Base-by-base conservation (phyloP, 2,797 vertebrate species). In the Pampus argenteus region DNA sequence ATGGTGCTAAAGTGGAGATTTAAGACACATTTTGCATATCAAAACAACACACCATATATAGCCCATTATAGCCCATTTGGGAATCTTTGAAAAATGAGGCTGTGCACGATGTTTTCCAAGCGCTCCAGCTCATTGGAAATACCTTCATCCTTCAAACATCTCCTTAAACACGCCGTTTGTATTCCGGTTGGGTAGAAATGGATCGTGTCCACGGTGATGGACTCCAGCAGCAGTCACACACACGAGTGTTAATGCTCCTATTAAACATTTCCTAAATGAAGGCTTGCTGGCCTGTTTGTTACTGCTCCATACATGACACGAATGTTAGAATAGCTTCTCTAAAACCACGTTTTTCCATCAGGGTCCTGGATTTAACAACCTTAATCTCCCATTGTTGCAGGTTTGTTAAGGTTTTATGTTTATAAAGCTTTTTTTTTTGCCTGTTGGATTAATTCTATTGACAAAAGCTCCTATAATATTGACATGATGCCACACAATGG, bases 241-340 rank as follows among this genome's bases (percentile, higher is more conserved):
- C 60, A 44, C 29, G 47, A 71, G 64, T 44, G 66, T 76, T 85
- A 89, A 86, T 84, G 86, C 57, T 61, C 45, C 74, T 83, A 85
- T 89, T 89, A 86, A 89, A 80, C 79, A 84, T 76, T 69, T 71
- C 71, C 66, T 61, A 69, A 78, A 84, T 75, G 82, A 83, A 78
- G 77, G 76, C 76, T 51, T 65, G 72, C 8, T 54, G 66, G 74
- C 63, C 70, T 72, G 79, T 88, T 88, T 86, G 76, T 74, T 40
- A 31, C 73, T 3, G 58, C 75, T 75, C 56, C 26, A 45, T 8
- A 54, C 78, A 54, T 58, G 71, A 86, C 81, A 44, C 26, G 67
- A 80, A 81, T 47, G 65, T 64, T 2, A 56, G 40, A 54, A 65
- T 52, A 0, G 48, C 63, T 59, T 74, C 57, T 48, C 60, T 70